A percentile compares a stretch with the other conserved stretches of the same genome.
Conservation (phyloP, 2,888 invertebrate genomes). For the Syrista parreyssii region DNA sequence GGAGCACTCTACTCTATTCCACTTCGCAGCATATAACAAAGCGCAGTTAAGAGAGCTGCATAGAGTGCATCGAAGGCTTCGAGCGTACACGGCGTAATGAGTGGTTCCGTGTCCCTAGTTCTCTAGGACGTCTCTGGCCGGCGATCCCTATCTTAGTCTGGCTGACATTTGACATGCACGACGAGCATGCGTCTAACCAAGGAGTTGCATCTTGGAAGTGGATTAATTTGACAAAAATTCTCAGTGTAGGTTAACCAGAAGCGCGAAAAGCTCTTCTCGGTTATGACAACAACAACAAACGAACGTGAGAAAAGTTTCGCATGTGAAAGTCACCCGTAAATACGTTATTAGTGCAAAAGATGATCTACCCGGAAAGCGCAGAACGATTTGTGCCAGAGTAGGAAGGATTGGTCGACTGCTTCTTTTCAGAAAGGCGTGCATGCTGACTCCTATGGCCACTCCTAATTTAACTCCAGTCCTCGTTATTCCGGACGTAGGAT, state of each 20-base stretch:
- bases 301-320: neutral
- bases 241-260: neutral
- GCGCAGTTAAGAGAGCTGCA: neutral
- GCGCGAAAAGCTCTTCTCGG: neutral
- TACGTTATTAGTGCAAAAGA: neutral
- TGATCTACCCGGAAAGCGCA: neutral
- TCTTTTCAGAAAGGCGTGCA: neutral
- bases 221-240: neutral
- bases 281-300: neutral
- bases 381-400: neutral
- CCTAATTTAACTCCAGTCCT: neutral
- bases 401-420: neutral
- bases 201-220: slow-evolving; percentile 3
- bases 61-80: neutral
- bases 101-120: slow-evolving; percentile 29
- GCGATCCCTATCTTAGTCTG: slow-evolving; percentile 39
- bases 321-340: neutral
- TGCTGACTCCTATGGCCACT: neutral
- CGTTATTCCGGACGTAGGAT: neutral
- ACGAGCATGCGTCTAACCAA: slow-evolving; percentile 18
- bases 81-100: slow-evolving; percentile 9
- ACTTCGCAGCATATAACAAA: neutral
- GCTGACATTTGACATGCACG: slow-evolving; percentile 44
- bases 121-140: slow-evolving; percentile 2
- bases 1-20: neutral